phyloP scores from a whole-genome alignment of 2,888 invertebrate genomes.

The Mythimna loreyi region DNA sequence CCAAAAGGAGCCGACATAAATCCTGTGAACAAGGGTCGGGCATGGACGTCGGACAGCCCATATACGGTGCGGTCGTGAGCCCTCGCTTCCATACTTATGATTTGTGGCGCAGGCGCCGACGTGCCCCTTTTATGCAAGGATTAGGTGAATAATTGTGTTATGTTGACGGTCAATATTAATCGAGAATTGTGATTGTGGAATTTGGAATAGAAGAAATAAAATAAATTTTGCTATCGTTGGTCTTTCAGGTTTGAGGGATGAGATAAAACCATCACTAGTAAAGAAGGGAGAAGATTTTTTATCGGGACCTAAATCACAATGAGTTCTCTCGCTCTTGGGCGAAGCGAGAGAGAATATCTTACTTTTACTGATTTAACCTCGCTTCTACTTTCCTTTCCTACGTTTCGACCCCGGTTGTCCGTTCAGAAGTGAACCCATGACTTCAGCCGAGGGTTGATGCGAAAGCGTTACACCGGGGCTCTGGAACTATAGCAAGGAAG shows the following conservation, averaged over 20 bases:
- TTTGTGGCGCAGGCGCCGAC: conserved; percentile 77
- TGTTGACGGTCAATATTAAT: conserved; percentile 46
- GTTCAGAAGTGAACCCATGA: no score
- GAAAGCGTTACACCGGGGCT: no score
- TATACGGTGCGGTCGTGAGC: conserved; percentile 87
- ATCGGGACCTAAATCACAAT: no score
- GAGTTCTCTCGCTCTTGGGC: no score
- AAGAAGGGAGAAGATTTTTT: no score
- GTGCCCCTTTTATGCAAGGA: conserved; percentile 57
- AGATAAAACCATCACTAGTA: not conserved
- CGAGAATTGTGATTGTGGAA: conserved; percentile 9
- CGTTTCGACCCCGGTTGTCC: no score
- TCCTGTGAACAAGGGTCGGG: conserved; percentile 82
- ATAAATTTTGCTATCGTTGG: not conserved
- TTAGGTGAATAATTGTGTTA: conserved; percentile 64
- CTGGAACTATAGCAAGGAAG: no score
- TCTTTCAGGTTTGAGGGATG: not conserved
- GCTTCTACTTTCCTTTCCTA: no score
- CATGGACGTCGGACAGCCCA: conserved; percentile 79
- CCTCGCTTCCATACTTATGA: conserved; percentile 83
- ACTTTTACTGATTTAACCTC: no score
- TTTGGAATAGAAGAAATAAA: not conserved
- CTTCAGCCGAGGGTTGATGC: no score
- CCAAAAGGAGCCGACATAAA: conserved; percentile 87
- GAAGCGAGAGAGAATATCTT: no score